These are phyloP conservation scores for Ciconia nigra DNA, from an alignment of 2,797 vertebrate species.

Conservation along the genomic window DNA sequence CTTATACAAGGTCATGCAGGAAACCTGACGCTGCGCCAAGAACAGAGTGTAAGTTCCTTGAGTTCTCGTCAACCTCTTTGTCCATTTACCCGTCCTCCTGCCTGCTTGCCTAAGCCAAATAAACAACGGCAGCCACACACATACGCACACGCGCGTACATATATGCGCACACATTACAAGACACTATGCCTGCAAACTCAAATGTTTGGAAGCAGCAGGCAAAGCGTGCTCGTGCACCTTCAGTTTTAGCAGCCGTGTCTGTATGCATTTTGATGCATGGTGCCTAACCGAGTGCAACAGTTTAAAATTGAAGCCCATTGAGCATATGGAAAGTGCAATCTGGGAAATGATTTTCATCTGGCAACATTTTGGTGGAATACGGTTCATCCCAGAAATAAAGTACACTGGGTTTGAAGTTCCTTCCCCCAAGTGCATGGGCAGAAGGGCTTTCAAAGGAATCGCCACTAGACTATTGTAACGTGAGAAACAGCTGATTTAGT, in stretches of 20 bases:
- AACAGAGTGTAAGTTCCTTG: constrained; percentile 55
- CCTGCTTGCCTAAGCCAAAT: constrained; percentile 1
- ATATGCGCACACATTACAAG: neutral
- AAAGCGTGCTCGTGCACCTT: neutral
- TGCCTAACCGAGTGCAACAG: neutral
- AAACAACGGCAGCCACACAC: neutral
- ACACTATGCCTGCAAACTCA: neutral
- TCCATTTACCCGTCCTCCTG: constrained; percentile 30
- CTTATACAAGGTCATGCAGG: constrained; percentile 61
- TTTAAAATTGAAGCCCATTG: neutral
- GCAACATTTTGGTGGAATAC: neutral
- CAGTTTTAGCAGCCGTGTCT: neutral
- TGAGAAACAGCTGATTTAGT: neutral
- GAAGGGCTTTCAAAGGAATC: neutral
- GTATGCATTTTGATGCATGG: neutral
- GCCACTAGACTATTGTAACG: neutral
- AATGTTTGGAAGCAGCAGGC: neutral
- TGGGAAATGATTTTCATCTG: neutral
- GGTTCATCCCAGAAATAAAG: neutral
- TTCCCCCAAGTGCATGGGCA: neutral
- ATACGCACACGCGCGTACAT: neutral
- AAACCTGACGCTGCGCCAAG: constrained; percentile 47
- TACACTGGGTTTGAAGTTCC: neutral
- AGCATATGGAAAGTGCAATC: neutral
- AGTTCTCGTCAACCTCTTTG: constrained; percentile 45